Evolutionary conservation across 2,888 invertebrate species (phyloP), one percentile per base, ranked within the genome.

Genomic region (Morpho deidamia): DNA sequence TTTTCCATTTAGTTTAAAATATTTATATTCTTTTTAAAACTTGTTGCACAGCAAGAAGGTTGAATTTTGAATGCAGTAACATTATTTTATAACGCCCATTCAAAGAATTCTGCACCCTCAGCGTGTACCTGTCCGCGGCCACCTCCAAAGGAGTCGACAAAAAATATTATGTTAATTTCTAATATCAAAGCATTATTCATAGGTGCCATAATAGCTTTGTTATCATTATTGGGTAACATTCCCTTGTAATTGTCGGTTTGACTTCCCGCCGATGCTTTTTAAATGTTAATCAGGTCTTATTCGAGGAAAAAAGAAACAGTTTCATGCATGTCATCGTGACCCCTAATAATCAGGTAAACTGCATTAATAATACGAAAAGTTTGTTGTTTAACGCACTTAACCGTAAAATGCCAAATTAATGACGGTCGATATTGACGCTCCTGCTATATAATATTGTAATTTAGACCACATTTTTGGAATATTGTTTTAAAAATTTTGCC

Each of bases 21-120:
- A 1, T 39, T 33, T 33, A 57, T 58, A 59, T 39, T 48, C n/a
- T 65, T 43, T 72, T 67, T 68, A 58, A 62, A 60, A 44, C 66
- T 59, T 74, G 57, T 55, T 41, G 14, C 47, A 12, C 9, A 10
- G 1, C 0, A 2, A 7, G 11, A 78, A 51, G 70, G 59, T 59
- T 41, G 48, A 67, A 46, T 68, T 55, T 51, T 73, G 38, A 58
- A 55, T 47, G 47, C 55, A 14, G 14, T 11, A 7, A 8, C 9
- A 5, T 35, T 38, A 34, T 60, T 70, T 63, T 68, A 70, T 69
- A 76, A 77, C 72, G 73, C 73, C 76, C 87, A 87, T 88, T 88
- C 85, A 88, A 82, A 74, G 83, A 89, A 88, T 88, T 87, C 86
- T 88, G 88, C 89, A 88, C 80, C 88, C 87, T 88, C 88, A 86